phyloP scores from a whole-genome alignment of 2,113 vertebrate genomes.

The Chionis minor region DNA sequence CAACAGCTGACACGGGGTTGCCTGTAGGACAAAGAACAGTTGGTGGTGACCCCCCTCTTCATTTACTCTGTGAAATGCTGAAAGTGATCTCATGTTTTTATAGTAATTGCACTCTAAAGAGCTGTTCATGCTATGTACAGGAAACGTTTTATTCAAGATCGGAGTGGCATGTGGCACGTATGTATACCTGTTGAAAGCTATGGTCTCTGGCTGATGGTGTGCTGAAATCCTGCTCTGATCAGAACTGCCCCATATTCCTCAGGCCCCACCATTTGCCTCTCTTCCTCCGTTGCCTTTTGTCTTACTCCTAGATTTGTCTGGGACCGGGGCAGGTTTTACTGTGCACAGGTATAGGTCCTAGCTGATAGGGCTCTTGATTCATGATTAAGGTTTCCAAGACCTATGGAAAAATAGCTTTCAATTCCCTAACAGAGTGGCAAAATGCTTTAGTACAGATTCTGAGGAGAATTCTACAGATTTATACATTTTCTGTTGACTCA shows the following conservation, averaged over 20 bases:
- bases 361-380: background rate
- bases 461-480: background rate
- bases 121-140: background rate
- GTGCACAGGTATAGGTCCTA: background rate
- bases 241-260: background rate
- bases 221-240: background rate
- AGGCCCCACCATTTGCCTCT: background rate
- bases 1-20: conserved; percentile 97
- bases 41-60: background rate
- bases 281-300: background rate
- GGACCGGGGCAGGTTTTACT: background rate
- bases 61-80: background rate
- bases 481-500: background rate
- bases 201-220: background rate
- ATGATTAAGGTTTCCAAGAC: background rate
- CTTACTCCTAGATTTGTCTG: background rate
- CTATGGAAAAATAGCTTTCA: background rate
- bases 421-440: background rate
- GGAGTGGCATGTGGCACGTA: background rate
- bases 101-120: background rate
- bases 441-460: background rate
- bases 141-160: background rate
- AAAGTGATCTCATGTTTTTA: background rate
- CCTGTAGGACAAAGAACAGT: conserved; percentile 76
- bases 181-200: background rate